Percentiles rank a stretch among this genome's conserved stretches.
phyloP scores from a whole-genome alignment of 2,113 vertebrate species.

The Otus sunia region DNA sequence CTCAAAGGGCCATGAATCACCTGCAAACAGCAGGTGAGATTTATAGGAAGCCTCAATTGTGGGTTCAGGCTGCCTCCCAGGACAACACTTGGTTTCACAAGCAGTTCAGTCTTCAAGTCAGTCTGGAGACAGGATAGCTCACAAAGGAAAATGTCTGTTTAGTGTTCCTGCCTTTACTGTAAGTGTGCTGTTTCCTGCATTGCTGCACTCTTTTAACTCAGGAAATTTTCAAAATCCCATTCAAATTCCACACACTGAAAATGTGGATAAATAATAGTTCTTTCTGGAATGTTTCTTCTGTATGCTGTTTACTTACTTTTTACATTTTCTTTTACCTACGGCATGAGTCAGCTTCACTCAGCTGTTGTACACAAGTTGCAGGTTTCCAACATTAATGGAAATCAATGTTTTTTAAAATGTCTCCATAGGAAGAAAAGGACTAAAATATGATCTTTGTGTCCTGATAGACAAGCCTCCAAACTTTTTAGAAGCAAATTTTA shows the following conservation, averaged over 20 bases:
- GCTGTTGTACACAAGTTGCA: not conserved
- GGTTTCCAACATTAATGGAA: not conserved
- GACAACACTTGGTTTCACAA: not conserved
- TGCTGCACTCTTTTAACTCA: not conserved
- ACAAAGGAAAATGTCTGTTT: not conserved
- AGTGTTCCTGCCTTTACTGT: not conserved
- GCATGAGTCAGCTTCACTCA: not conserved
- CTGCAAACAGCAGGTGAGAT: not conserved
- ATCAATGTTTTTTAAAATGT: not conserved
- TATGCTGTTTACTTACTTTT: not conserved
- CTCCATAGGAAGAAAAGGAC: not conserved
- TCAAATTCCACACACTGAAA: not conserved
- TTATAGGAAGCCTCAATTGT: not conserved
- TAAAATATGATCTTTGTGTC: not conserved
- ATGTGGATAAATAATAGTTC: not conserved
- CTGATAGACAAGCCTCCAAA: not conserved
- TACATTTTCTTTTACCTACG: not conserved
- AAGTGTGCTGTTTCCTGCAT: not conserved
- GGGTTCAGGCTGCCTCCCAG: not conserved
- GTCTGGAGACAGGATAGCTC: not conserved
- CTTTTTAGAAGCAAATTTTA: not conserved
- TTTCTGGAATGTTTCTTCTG: not conserved
- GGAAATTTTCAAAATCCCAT: not conserved
- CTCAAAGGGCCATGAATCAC: not conserved
- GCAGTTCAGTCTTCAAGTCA: not conserved